Evolutionary conservation across 2,113 vertebrate genomes (phyloP).

Genomic region (Vidua macroura): DNA sequence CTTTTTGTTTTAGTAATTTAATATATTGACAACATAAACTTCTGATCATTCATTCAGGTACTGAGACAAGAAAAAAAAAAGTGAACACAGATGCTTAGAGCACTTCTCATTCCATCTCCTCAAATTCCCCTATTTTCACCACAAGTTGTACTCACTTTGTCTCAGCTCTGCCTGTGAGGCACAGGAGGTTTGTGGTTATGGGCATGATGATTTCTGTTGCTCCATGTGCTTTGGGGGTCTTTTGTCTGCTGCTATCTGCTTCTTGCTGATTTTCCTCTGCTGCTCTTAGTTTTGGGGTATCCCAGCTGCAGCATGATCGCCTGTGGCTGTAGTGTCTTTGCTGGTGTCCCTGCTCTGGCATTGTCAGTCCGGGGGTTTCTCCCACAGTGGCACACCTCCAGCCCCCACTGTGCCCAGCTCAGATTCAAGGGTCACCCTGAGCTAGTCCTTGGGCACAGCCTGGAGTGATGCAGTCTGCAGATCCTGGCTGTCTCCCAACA

Average conservation of each 20-base stretch:
- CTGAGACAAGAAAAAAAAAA: not conserved
- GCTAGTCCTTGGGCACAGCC: not conserved
- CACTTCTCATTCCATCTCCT: not conserved
- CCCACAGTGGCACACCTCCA: not conserved
- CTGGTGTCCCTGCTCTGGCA: not conserved
- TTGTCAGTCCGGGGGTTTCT: not conserved
- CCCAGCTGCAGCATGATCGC: not conserved
- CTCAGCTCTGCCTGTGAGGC: not conserved
- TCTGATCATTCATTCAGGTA: not conserved
- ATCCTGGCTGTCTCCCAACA: not conserved
- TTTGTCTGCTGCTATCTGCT: not conserved
- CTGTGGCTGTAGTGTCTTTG: not conserved
- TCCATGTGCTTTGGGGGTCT: not conserved
- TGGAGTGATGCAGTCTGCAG: fast-evolving
- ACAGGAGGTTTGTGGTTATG: not conserved
- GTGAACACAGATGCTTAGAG: not conserved
- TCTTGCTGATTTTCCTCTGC: not conserved
- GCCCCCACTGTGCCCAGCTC: not conserved
- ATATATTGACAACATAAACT: not conserved
- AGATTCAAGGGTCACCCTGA: fast-evolving
- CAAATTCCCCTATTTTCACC: not conserved
- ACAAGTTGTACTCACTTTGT: not conserved
- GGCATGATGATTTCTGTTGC: not conserved
- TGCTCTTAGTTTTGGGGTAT: not conserved
- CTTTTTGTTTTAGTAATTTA: not conserved